Conservation (phyloP, 2,888 invertebrate species). For the Napeogenes inachia region DNA sequence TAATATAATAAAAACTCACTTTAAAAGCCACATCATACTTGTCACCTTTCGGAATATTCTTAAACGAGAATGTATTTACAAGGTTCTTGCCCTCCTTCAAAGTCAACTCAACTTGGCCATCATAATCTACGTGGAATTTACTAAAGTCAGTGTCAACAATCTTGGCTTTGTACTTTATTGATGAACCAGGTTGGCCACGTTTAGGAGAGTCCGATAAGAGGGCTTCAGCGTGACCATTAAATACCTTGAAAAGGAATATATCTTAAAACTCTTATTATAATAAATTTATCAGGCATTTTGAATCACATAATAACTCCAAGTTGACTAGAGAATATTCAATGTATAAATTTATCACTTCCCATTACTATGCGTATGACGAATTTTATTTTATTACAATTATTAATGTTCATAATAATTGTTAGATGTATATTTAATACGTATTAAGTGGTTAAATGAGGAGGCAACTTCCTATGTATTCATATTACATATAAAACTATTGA, state of each 20-base stretch:
- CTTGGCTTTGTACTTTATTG: slow-evolving; percentile 55
- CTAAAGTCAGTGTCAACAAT: slow-evolving; percentile 51
- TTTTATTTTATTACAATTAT: no score
- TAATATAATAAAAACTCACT: slow-evolving; percentile 36
- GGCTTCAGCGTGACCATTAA: slow-evolving; percentile 51
- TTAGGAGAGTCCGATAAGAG: slow-evolving; percentile 54
- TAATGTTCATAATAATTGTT: no score
- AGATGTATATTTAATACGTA: no score
- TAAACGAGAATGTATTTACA: slow-evolving; percentile 48
- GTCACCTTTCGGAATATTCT: slow-evolving; percentile 51
- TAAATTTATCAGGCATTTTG: no score
- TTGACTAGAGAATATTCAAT: no score
- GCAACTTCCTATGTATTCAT: no score
- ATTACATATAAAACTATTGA: no score
- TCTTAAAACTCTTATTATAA: not conserved
- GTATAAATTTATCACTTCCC: no score
- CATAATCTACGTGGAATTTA: slow-evolving; percentile 48
- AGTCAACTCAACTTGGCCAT: slow-evolving; percentile 54
- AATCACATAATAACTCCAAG: no score
- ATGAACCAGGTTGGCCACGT: slow-evolving; percentile 56
- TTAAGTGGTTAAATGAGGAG: no score
- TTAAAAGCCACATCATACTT: slow-evolving; percentile 51
- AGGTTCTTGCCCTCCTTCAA: slow-evolving; percentile 58
- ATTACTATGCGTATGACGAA: no score
- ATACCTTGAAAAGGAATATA: slow-evolving; percentile 38